Evolutionary conservation across 2,888 invertebrate genomes (phyloP).

Genomic region (Pocota personata): DNA sequence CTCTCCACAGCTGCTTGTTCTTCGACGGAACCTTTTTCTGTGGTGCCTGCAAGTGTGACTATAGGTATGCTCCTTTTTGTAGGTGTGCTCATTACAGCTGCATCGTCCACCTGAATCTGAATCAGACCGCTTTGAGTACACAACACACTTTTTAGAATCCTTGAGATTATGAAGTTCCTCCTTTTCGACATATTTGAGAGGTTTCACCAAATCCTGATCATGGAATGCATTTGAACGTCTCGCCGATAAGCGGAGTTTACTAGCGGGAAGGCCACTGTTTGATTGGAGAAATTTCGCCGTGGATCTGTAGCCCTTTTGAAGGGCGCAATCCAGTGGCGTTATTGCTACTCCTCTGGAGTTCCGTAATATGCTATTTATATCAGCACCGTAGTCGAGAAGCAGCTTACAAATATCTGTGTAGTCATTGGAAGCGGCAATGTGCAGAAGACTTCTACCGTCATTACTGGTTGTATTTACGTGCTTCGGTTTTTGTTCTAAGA

Average conservation of each 20-base stretch:
- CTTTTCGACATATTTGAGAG: conserved; percentile 81
- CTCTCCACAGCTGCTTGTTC: conserved; percentile 82
- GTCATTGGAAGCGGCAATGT: conserved; percentile 96
- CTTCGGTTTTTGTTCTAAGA: conserved; percentile 91
- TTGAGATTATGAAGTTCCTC: conserved; percentile 80
- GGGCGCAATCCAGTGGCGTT: conserved; percentile 96
- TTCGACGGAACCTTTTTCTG: conserved; percentile 78
- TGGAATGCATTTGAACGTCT: conserved; percentile 81
- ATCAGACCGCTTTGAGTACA: conserved; percentile 80
- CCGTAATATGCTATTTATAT: conserved; percentile 92
- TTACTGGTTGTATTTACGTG: conserved; percentile 94
- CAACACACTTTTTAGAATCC: conserved; percentile 80
- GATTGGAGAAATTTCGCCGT: conserved; percentile 96
- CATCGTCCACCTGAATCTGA: conserved; percentile 78
- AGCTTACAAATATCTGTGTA: conserved; percentile 96
- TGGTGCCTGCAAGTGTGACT: conserved; percentile 80
- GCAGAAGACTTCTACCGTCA: conserved; percentile 95
- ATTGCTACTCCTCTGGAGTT: conserved; percentile 92
- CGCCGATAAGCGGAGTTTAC: conserved; percentile 84
- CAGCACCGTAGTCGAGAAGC: conserved; percentile 91
- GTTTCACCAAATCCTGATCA: conserved; percentile 80
- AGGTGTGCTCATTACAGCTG: conserved; percentile 80
- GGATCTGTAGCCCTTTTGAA: conserved; percentile 92
- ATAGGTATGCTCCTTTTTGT: conserved; percentile 79
- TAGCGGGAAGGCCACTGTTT: conserved; percentile 93